Evolutionary conservation across 2,113 vertebrate genomes (phyloP).

Genomic region (Carassius carassius): DNA sequence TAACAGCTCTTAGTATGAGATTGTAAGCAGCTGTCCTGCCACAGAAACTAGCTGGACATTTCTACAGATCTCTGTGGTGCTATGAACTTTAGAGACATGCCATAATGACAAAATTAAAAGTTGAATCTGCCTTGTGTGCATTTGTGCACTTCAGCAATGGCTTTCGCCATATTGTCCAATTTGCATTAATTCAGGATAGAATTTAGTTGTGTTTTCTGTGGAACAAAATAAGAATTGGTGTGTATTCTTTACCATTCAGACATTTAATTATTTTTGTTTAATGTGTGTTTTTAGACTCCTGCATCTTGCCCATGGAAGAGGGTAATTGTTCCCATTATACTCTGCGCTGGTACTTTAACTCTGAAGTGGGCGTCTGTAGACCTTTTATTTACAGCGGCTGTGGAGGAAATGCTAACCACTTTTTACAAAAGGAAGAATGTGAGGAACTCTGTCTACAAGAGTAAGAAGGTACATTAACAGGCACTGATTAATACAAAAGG

Average conservation of each 20-base stretch:
- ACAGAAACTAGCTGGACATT: conserved; percentile 14
- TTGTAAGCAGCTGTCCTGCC: conserved; percentile 21
- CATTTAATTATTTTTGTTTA: neutral
- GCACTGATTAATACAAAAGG: no score
- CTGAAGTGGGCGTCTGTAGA: conserved; percentile 77
- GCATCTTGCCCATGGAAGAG: conserved; percentile 85
- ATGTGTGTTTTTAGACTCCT: conserved; percentile 63
- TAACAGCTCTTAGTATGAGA: conserved; percentile 24
- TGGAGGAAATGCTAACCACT: conserved; percentile 88
- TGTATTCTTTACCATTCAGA: neutral
- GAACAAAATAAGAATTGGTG: neutral
- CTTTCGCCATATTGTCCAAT: neutral
- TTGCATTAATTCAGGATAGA: neutral
- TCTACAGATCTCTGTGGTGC: conserved; percentile 3
- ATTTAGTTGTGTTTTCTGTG: neutral
- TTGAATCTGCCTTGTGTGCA: neutral
- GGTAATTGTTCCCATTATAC: conserved; percentile 86
- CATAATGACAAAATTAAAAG: conserved; percentile 21
- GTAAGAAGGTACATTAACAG: conserved; percentile 67
- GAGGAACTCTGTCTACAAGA: conserved; percentile 77
- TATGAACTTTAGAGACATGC: neutral
- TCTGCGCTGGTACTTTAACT: conserved; percentile 91
- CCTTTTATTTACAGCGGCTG: conserved; percentile 96
- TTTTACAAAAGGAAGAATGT: conserved; percentile 84
- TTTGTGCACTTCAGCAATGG: neutral